Base-by-base conservation (phyloP, 1,140 invertebrate species). In the Brachionus sp. region DNA sequence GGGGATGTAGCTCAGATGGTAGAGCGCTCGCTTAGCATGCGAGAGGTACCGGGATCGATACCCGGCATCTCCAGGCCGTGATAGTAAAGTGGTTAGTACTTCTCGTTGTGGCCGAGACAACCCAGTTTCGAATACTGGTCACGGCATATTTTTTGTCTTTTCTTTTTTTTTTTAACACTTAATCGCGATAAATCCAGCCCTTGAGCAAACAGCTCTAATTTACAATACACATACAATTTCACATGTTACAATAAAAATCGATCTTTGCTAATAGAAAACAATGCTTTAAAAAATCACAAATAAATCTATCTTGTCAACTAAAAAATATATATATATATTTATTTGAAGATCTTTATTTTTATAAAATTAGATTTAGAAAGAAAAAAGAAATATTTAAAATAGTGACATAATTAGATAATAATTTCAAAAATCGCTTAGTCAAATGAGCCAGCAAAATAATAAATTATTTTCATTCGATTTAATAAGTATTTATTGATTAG, bases 41-140 rank as follows among this genome's bases (percentile, higher is more conserved):
- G n/a, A n/a, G n/a, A n/a, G n/a, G n/a, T n/a, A n/a, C n/a, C n/a
- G n/a, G n/a, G n/a, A n/a, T n/a, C n/a, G n/a, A n/a, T n/a, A n/a
- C n/a, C n/a, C n/a, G n/a, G n/a, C n/a, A n/a, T n/a, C n/a, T n/a
- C n/a, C n/a, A n/a, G n/a, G n/a, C n/a, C n/a, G n/a, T n/a, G n/a
- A n/a, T n/a, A n/a, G n/a, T n/a, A n/a, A n/a, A n/a, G n/a, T n/a
- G n/a, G n/a, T n/a, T n/a, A n/a, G n/a, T n/a, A n/a, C n/a, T n/a
- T n/a, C n/a, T n/a, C n/a, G n/a, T n/a, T n/a, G n/a, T n/a, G n/a
- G n/a, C n/a, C n/a, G n/a, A n/a, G n/a, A n/a, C n/a, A n/a, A n/a
- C n/a, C n/a, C n/a, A n/a, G n/a, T n/a, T n/a, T n/a, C 93, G 93
- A 94, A 94, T 94, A 93, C 93, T 94, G 93, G 93, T 94, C 93